Evolutionary conservation across 2,797 vertebrate genomes (phyloP), one percentile per base, ranked within the genome.

Genomic region (Streptopelia turtur): DNA sequence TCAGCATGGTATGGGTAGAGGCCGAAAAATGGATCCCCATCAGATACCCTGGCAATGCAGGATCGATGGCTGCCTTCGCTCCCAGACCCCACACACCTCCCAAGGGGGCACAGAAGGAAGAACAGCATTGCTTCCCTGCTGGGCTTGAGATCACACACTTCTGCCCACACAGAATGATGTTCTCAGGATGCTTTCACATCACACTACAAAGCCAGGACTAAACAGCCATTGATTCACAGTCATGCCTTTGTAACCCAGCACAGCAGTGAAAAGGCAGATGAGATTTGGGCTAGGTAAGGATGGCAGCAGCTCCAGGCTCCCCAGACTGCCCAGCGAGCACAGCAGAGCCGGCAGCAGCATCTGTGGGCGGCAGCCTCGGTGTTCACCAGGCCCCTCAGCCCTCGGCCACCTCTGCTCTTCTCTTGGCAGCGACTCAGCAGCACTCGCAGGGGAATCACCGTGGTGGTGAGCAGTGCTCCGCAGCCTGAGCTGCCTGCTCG

Each of bases 1-100:
- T 33, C n/a, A 37, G 10, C 0, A 1, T 16, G 49, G 45, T 27
- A 35, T 0, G 4, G 23, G 23, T 6, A 41, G 64, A 33, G n/a
- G 60, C 45, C 30, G 56, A 45, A 57, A 45, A 24, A 7, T 11
- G 49, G n/a, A 69, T 35, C 41, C n/a, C 6, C 43, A 20, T 45
- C 43, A 45, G 43, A 18, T 45, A 45, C 18, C 43, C 43, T 45
- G 43, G 43, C 43, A 45, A 45, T 45, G 43, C 43, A 45, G 43
- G 43, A 45, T 45, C 17, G 43, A 45, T 9, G 5, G 39, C 35
- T 64, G 55, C 53, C 50, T 68, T 39, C 30, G 33, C 45, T 57
- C 37, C 25, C 25, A 39, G 35, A 43, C 60, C 33, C 66, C 24
- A 31, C 18, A 49, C 64, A 63, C 21, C 39, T 47, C 52, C 79